Base-by-base conservation (phyloP, 1,140 invertebrate genomes). In the Leptonema lineaticorne region DNA sequence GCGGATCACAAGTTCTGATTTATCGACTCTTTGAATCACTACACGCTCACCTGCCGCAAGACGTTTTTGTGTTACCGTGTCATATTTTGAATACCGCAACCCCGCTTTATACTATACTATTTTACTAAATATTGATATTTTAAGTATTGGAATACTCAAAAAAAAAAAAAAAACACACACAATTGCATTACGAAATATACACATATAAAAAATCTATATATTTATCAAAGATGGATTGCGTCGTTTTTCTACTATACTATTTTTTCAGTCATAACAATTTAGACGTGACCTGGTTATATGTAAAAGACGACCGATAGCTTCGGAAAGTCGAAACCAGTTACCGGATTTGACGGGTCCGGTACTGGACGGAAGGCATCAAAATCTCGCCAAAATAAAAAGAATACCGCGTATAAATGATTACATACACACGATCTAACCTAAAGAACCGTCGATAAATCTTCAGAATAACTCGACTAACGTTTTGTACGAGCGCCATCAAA, bases 301-400 rank as follows among this genome's bases (percentile, higher is more conserved):
- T 1, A n/a, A 18, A 2, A 33, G 59, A 18, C 37, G 59, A 24
- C 59, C 59, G 59, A 62, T 62, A 62, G 59, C 59, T 37, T 16
- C 33, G 59, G 41, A 46, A 24, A 46, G 16, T 16, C 29, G 20
- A 33, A 62, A 62, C 59, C 59, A 37, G 59, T 62, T 37, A 5
- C 26, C 29, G 59, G 41, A 33, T 62, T 64, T 27, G 67, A 58
- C 57, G 67, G n/a, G 67, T 28, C 48, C 30, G 41, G 64, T 30
- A 63, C 48, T 30, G 67, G 59, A 63, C 67, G 67, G 67, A 69
- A 69, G 67, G 63, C 67, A 63, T 63, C 67, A 69, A 69, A n/a
- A 64, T 63, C 53, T 30, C 67, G 48, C 58, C 60, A 53, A 63
- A 69, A 69, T 64, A 16, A 69, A 48, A 69, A 69, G 67, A 30